Evolutionary conservation across 2,797 vertebrate species (phyloP).

Genomic region (Enteromius thamalakanensis): DNA sequence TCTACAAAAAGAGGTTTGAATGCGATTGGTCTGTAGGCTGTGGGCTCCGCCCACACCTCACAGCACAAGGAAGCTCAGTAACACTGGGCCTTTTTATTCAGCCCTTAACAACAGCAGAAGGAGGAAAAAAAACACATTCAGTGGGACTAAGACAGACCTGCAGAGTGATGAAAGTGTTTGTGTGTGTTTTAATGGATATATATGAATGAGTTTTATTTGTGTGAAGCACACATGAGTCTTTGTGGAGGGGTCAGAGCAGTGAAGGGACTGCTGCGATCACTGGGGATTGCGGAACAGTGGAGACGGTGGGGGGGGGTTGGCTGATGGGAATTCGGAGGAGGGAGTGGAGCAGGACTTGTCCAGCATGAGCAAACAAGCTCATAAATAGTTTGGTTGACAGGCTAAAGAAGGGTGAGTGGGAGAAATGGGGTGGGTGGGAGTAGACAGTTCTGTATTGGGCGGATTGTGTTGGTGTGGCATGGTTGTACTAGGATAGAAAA

Average conservation of each 20-base stretch:
- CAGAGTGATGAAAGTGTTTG: not conserved
- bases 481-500: slow-evolving; percentile 58
- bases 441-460: slow-evolving; percentile 58
- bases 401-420: slow-evolving; percentile 58
- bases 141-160: slow-evolving; percentile 55
- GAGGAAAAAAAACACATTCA: not conserved
- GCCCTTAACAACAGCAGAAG: slow-evolving; percentile 48
- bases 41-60: slow-evolving; percentile 65
- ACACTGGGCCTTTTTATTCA: slow-evolving; percentile 80
- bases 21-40: not conserved
- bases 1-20: not conserved
- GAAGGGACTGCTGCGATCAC: slow-evolving; percentile 47
- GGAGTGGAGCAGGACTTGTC: slow-evolving; percentile 58
- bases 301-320: slow-evolving; percentile 34
- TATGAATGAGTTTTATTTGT: slow-evolving; percentile 12
- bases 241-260: slow-evolving; percentile 10
- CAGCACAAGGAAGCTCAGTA: slow-evolving; percentile 72
- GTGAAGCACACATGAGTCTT: slow-evolving; percentile 17
- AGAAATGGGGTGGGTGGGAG: slow-evolving; percentile 67
- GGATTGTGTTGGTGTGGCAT: slow-evolving; percentile 58
- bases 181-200: slow-evolving; percentile 29
- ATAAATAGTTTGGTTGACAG: slow-evolving; percentile 74
- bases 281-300: slow-evolving; percentile 62
- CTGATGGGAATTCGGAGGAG: slow-evolving; percentile 39
- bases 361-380: slow-evolving; percentile 74